A percentile compares a stretch with the other conserved stretches of the same genome.
phyloP scores from a whole-genome alignment of 2,888 invertebrate genomes.

The Dasypolia templi region DNA sequence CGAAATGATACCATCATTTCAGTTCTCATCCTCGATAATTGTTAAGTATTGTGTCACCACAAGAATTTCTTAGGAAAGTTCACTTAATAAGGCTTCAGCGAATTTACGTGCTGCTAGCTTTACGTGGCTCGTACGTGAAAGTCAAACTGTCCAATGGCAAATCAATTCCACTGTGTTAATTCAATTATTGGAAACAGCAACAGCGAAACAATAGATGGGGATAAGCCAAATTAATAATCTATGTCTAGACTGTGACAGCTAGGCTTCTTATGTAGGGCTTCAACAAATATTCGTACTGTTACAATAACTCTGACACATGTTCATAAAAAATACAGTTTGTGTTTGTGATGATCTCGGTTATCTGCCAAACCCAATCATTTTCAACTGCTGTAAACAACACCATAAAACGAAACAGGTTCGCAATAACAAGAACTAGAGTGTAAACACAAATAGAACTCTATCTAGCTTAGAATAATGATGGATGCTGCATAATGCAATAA shows the following conservation, averaged over 20 bases:
- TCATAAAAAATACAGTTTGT: not conserved
- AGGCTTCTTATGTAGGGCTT: slow-evolving; percentile 17
- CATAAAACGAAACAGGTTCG: slow-evolving; percentile 19
- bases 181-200: slow-evolving; percentile 20
- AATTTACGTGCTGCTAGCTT: not conserved
- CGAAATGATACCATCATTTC: not conserved
- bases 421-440: slow-evolving; percentile 32
- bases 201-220: not conserved
- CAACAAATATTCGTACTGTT: not conserved
- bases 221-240: slow-evolving; percentile 12
- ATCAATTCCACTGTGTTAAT: not conserved
- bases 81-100: not conserved
- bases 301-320: not conserved
- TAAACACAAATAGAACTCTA: slow-evolving; percentile 46
- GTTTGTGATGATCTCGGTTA: slow-evolving; percentile 6
- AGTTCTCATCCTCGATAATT: not conserved
- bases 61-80: not conserved
- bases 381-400: slow-evolving; percentile 40
- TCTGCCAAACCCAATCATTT: slow-evolving; percentile 22
- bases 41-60: too few relatives aligned
- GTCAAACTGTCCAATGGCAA: not conserved
- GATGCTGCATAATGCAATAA: slow-evolving; percentile 39
- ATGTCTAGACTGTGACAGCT: slow-evolving; percentile 35
- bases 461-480: slow-evolving; percentile 16
- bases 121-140: not conserved